Conservation (phyloP, 2,797 vertebrate genomes). For the Hephaestus fuliginosus region DNA sequence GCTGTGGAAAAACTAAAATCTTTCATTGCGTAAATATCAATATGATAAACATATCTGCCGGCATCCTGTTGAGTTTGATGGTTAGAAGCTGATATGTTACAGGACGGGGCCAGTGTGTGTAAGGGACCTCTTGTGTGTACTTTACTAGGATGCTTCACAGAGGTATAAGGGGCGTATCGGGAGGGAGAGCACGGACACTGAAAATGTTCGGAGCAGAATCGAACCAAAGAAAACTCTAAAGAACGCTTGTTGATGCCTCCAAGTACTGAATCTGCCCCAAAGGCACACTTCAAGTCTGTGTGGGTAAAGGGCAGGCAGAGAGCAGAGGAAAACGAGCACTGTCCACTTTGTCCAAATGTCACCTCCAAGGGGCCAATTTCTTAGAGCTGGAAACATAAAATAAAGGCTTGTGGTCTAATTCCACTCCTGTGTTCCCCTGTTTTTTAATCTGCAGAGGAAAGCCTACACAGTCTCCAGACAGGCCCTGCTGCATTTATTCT, state of each 20-base stretch:
- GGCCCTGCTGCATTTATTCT: constrained; percentile 45
- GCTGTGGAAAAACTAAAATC: constrained; percentile 76
- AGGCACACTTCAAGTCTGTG: constrained; percentile 83
- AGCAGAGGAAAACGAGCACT: constrained; percentile 58
- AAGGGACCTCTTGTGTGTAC: constrained; percentile 59
- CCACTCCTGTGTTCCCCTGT: constrained; percentile 24
- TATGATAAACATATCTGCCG: constrained; percentile 88
- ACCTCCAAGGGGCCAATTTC: constrained; percentile 38
- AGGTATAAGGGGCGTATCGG: constrained; percentile 44
- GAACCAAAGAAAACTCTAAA: constrained; percentile 65
- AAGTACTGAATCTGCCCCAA: constrained; percentile 66
- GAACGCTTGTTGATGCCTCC: constrained; percentile 62
- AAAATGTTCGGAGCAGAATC: constrained; percentile 51
- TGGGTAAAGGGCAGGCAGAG: constrained; percentile 66
- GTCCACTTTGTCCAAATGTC: constrained; percentile 64
- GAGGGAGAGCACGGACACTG: constrained; percentile 41
- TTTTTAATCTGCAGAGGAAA: constrained; percentile 42
- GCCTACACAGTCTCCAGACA: constrained; percentile 54
- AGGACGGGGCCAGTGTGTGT: constrained; percentile 51
- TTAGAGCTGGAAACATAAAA: constrained; percentile 62
- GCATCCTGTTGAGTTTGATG: constrained; percentile 72
- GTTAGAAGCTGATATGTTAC: constrained; percentile 83
- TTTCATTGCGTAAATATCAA: constrained; percentile 85
- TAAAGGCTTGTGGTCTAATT: constrained; percentile 66
- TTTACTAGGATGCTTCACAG: constrained; percentile 67